Conservation (phyloP, 2,113 vertebrate genomes). For the Ciconia maguari region DNA sequence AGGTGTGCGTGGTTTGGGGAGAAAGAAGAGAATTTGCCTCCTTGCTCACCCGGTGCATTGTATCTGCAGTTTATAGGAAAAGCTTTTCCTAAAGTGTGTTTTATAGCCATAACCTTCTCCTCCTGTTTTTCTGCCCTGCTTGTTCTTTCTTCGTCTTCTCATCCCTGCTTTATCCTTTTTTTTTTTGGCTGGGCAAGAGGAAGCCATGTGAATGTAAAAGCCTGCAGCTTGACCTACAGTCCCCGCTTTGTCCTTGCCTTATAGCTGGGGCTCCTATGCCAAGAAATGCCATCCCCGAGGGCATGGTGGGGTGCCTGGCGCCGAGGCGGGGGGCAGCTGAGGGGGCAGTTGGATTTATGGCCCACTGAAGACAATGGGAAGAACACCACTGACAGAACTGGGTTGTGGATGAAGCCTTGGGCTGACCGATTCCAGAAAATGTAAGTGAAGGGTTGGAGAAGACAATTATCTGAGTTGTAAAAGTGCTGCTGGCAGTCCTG, state of each 20-base stretch:
- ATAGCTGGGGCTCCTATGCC: neutral
- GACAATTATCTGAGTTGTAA: neutral
- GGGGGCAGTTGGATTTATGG: neutral
- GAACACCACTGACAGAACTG: neutral
- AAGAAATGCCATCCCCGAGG: neutral
- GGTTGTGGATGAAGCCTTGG: neutral
- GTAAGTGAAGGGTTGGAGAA: neutral
- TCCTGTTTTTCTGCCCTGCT: neutral
- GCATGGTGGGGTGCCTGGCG: neutral
- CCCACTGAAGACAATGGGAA: neutral
- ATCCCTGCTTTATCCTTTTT: neutral
- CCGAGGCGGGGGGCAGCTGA: neutral
- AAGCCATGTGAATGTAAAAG: neutral
- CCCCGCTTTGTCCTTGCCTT: neutral
- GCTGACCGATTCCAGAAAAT: neutral
- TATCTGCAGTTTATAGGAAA: neutral
- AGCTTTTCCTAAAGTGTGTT: neutral
- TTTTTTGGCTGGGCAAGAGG: neutral
- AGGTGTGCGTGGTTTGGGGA: neutral
- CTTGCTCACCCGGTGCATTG: rapidly evolving
- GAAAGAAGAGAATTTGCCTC: neutral
- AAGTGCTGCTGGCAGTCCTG: neutral
- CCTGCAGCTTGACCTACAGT: neutral
- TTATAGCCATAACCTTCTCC: neutral
- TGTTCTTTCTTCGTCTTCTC: neutral